Evolutionary conservation across 2,113 vertebrate genomes (phyloP), one percentile per base, ranked within the genome.

Genomic region (Carassius auratus): DNA sequence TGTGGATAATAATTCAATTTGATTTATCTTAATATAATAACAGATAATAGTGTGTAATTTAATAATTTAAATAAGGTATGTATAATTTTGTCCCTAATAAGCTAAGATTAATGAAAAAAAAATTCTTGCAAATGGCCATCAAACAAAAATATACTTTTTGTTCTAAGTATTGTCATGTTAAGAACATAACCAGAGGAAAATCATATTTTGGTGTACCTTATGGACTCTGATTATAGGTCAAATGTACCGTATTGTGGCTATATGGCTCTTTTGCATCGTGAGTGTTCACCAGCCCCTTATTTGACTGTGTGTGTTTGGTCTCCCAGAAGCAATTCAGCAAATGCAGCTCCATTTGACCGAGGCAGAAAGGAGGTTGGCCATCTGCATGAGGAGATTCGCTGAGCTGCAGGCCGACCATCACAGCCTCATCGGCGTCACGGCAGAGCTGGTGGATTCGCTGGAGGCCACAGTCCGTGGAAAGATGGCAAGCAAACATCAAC

Each of bases 401-500:
- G 97, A 96, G 91, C 94, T 97, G 90, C 96, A 97, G 88, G 92
- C 91, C 0, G 97, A 98, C 89, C 97, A 99, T 91, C 95, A 93
- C 90, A 97, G 95, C 85, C 95, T 99, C 86, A 96, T 98, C 6
- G 96, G 95, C 0, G 93, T 99, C 90, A 96, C 97, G 0, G 96
- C 97, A 0, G 97, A 99, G 87, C 95, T 99, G 87, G 97, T 99
- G 15, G 97, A 99, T 87, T 96, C 96, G 0, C 92, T 99, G 62
- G 97, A 97, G 88, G 97, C 97, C 87, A 96, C 97, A 0, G 93
- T 98, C 90, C 96, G 92, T 2, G 98, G 98, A 89, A 98, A 97
- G 92, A 97, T 97, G 97, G 98, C 99, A 94, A 93, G 94, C 68
- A 36, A 0, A 23, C 4, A 10, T n/a, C 17, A 3, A 5, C 26